Percentiles rank a stretch among this genome's conserved stretches.
Evolutionary conservation across 2,888 invertebrate genomes (phyloP).

Genomic region (Euplexia lucipara): DNA sequence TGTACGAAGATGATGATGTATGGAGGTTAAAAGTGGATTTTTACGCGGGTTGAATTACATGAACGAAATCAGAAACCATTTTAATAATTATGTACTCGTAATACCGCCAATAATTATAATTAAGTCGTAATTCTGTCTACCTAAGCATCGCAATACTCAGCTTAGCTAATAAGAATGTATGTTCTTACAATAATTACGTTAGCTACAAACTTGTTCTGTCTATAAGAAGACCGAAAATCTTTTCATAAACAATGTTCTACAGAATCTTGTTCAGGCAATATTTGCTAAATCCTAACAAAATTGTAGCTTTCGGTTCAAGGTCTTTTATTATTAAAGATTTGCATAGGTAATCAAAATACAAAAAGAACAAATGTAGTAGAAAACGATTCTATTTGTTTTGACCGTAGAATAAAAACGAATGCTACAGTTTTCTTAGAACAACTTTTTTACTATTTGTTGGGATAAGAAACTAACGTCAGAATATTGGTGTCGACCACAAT

Average conservation of each 20-base stretch:
- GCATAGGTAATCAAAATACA: constrained; percentile 58
- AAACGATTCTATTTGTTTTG: constrained; percentile 40
- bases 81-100: too few relatives aligned
- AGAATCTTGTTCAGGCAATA: constrained; percentile 37
- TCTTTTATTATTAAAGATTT: constrained; percentile 55
- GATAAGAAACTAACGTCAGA: neutral
- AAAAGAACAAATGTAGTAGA: constrained; percentile 40
- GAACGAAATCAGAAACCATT: neutral
- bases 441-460: neutral
- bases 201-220: constrained; percentile 13
- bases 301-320: constrained; percentile 50
- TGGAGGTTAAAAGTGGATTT: too few relatives aligned
- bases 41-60: neutral
- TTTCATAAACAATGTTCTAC: constrained; percentile 37
- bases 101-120: neutral
- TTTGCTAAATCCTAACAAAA: constrained; percentile 49
- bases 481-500: constrained; percentile 8
- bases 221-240: constrained; percentile 11
- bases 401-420: constrained; percentile 15
- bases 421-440: constrained; percentile 4
- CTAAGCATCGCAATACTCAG: neutral
- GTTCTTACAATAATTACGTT: constrained; percentile 10
- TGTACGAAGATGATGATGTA: too few relatives aligned
- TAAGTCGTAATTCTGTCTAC: neutral
- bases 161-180: too few relatives aligned